phyloP scores from a whole-genome alignment of 2,113 vertebrate species.

The Reinhardtius hippoglossoides region DNA sequence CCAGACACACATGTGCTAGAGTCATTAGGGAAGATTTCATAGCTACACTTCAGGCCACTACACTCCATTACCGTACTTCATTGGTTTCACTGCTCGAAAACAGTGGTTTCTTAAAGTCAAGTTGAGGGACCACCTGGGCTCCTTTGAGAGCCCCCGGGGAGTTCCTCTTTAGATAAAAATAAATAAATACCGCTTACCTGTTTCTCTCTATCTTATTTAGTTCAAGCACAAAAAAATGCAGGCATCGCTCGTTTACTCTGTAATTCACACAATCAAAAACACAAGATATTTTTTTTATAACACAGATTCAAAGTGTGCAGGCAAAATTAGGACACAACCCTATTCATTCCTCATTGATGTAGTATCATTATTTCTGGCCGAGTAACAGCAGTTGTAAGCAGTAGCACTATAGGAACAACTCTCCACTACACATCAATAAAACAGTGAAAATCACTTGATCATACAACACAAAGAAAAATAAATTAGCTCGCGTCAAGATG shows the following conservation, averaged over 20 bases:
- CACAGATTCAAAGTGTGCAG: neutral
- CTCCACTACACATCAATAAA: neutral
- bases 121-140: conserved; percentile 65
- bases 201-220: conserved; percentile 22
- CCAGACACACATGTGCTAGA: conserved; percentile 80
- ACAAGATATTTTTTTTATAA: neutral
- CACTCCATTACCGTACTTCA: conserved; percentile 72
- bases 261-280: neutral
- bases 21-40: conserved; percentile 78
- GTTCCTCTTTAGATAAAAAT: conserved; percentile 21
- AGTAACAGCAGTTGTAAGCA: neutral
- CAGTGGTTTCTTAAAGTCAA: conserved; percentile 66
- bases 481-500: neutral
- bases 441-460: neutral
- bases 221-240: neutral
- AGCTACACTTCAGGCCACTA: conserved; percentile 71
- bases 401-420: neutral
- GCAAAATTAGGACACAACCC: neutral
- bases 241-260: no score
- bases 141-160: conserved; percentile 8
- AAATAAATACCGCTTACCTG: conserved; percentile 20
- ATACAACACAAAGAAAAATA: neutral
- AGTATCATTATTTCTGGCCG: neutral
- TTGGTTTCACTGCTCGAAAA: conserved; percentile 55
- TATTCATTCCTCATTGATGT: neutral